Base-by-base conservation (phyloP, 2,797 vertebrate species). In the Parotocinclus haroldoi region DNA sequence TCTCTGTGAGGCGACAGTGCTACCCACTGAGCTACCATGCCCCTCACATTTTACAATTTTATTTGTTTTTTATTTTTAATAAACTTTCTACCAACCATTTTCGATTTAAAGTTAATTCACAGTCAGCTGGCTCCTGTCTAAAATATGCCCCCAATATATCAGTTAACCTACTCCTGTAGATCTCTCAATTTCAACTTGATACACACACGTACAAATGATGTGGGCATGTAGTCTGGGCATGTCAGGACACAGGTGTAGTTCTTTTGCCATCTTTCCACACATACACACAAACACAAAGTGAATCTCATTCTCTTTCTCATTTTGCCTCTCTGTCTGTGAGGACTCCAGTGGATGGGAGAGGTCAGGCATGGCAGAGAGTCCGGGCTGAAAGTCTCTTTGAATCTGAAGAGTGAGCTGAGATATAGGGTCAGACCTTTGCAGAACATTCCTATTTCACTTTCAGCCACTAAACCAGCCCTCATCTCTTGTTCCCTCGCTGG, bases 341-440 rank as follows among this genome's bases (percentile, higher is more conserved):
- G 76, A 76, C 83, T 80, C 80, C 74, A 17, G 55, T 74, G 75
- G 83, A 87, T 82, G 73, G 80, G 50, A 71, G 73, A 85, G 87
- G 85, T 88, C 84, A 84, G 49, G 3, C 46, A 71, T 73, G 78
- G 81, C 66, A 70, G 71, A 72, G 66, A 76, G 66, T 55, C 74
- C 58, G 74, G 79, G 82, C 72, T 65, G 70, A 53, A 63, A 54
- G 67, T 77, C 82, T 76, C 72, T 56, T 52, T 53, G 58, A 57
- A 66, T 71, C 60, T 58, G 62, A 61, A 51, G 66, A 54, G 48
- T 45, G 61, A 68, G 58, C 51, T 66, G 46, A 65, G 76, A 73
- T 77, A 80, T 65, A 37, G 78, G 73, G 73, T 83, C 57, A 75
- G 73, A 83, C 82, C 82, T 78, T 63, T 58, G 55, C 75, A 78